A percentile compares a stretch with the other conserved stretches of the same genome.
Evolutionary conservation across 2,113 vertebrate species (phyloP).

Genomic region (Tapirus terrestris): DNA sequence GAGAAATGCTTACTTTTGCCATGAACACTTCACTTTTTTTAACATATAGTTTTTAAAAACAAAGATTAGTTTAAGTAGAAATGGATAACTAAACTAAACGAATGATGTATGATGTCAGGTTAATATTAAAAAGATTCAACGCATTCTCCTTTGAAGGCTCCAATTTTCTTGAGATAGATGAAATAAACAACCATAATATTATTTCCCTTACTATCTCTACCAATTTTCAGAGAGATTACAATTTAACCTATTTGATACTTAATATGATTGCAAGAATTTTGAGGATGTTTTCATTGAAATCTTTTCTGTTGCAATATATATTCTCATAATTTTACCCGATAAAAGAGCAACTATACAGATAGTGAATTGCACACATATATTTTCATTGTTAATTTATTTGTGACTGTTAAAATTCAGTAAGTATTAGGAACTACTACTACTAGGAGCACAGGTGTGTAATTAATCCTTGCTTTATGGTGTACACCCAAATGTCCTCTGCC

Average conservation of each 20-base stretch:
- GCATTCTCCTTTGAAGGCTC: neutral
- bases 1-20: neutral
- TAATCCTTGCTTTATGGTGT: neutral
- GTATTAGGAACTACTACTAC: neutral
- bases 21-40: neutral
- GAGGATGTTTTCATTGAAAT: conserved; percentile 20
- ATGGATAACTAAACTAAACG: neutral
- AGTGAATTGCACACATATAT: neutral
- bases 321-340: neutral
- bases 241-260: neutral
- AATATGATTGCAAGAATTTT: neutral
- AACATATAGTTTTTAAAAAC: neutral
- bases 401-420: neutral
- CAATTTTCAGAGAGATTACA: neutral
- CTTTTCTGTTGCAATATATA: neutral
- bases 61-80: neutral
- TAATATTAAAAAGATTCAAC: neutral
- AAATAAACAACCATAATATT: neutral
- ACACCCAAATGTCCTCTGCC: neutral
- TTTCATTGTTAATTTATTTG: neutral
- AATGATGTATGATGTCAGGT: neutral
- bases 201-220: neutral
- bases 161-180: neutral
- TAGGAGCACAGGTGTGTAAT: neutral
- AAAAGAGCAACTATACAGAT: neutral